Base-by-base conservation (phyloP, 2,113 vertebrate species). In the Bagarius yarrelli region DNA sequence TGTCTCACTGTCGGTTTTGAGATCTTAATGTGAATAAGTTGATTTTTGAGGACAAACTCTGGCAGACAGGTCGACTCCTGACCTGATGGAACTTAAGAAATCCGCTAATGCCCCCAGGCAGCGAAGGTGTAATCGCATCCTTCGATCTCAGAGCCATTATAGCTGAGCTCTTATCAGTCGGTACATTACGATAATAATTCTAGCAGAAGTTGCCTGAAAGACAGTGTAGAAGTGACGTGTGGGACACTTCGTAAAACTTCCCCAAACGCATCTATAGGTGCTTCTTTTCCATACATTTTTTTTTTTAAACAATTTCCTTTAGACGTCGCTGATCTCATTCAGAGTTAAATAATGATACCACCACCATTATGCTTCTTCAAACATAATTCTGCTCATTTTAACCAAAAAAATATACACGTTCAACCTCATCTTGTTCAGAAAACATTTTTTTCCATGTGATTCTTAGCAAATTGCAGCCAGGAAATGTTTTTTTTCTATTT, bases 121-220 rank as follows among this genome's bases (percentile, higher is more conserved):
- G 66, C 59, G 61, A 30, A 32, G 21, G 36, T 59, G 70, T 52
- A 83, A 81, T 82, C 80, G 78, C 47, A 52, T 63, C 66, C 53
- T 57, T 34, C 53, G 21, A 72, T 80, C 67, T 78, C 16, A 74
- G 34, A 69, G 73, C 83, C 73, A 82, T 85, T 80, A 82, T 66
- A 77, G 61, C 63, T 60, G 76, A 56, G 67, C 57, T 56, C 66
- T 55, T 80, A 75, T 78, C 86, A 78, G 80, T 82, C 82, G 73
- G 69, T 63, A 81, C 47, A 55, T 76, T 25, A 23, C 47, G 73
- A 84, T 57, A 77, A 78, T 53, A 76, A 78, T 78, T 57, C 82
- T 75, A 66, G 71, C 67, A n/a, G 75, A 36, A 63, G 61, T 84
- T 82, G 70, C 47, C 57, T 80, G 63, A 81, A 78, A 60, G 72